Conservation (phyloP, 2,888 invertebrate species). For the Rhogogaster chlorosoma region DNA sequence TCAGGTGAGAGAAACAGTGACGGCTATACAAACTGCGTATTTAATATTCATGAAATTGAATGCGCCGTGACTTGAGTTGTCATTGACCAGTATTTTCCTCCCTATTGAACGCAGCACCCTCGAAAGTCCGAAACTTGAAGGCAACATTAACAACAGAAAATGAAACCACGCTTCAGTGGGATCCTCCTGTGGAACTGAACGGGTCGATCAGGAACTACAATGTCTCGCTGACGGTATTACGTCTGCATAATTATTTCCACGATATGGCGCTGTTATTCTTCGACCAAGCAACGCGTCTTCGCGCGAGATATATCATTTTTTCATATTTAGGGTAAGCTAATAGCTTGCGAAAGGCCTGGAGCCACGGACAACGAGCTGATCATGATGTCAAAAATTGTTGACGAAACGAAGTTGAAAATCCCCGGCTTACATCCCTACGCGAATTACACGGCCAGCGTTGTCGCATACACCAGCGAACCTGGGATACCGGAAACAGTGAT, state of each 20-base stretch:
- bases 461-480: constrained; percentile 56
- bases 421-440: constrained; percentile 59
- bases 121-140: constrained; percentile 54
- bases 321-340: not conserved
- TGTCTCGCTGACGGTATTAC: constrained; percentile 59
- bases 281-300: not conserved
- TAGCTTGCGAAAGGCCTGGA: not conserved
- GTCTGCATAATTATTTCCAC: not conserved
- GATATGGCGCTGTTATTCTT: not conserved
- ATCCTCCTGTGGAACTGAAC: constrained; percentile 57
- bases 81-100: not conserved
- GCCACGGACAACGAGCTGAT: not conserved
- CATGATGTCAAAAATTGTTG: not conserved
- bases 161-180: constrained; percentile 57
- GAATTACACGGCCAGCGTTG: constrained; percentile 56
- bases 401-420: not conserved
- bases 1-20: constrained; percentile 56
- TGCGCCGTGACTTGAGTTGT: not conserved
- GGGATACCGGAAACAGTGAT: constrained; percentile 33
- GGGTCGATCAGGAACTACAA: constrained; percentile 60
- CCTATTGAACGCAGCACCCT: constrained; percentile 57
- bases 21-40: no score
- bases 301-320: constrained; percentile 38
- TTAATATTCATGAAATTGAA: not conserved
- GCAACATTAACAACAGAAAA: not conserved